Conservation (phyloP, 1,140 invertebrate species). For the Callitettix versicolor region DNA sequence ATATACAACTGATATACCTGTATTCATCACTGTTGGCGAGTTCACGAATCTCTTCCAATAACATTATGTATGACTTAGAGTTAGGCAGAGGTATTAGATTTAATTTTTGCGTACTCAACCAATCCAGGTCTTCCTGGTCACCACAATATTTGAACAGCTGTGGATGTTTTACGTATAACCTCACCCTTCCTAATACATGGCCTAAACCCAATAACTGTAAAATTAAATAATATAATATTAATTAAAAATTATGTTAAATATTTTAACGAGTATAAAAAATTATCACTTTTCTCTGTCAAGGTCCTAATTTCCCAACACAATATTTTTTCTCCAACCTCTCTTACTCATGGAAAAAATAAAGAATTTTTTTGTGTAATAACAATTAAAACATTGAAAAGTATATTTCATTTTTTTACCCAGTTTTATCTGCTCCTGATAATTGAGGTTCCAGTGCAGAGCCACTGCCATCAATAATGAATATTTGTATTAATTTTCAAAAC, state of each 20-base stretch:
- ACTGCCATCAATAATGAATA: too few species aligned
- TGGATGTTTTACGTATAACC: constrained; percentile 67
- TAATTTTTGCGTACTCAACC: constrained; percentile 63
- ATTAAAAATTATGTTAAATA: background rate
- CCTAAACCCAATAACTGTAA: constrained; percentile 46
- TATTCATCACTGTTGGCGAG: constrained; percentile 60
- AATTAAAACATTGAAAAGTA: too few species aligned
- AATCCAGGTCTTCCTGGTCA: constrained; percentile 72
- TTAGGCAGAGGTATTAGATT: constrained; percentile 46
- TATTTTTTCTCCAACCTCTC: too few species aligned
- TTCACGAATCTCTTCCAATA: constrained; percentile 70
- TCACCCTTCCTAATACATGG: constrained; percentile 60
- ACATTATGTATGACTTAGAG: constrained; percentile 66
- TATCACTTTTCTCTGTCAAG: too few species aligned
- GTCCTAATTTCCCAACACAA: too few species aligned
- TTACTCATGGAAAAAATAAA: too few species aligned
- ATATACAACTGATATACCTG: constrained; percentile 37
- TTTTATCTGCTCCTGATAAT: too few species aligned
- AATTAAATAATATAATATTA: background rate
- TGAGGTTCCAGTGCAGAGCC: too few species aligned
- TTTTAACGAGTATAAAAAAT: too few species aligned
- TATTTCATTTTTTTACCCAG: too few species aligned
- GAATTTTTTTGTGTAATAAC: too few species aligned
- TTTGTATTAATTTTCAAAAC: too few species aligned
- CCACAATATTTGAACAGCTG: constrained; percentile 66